Conservation (phyloP, 2,113 vertebrate genomes). For the Meleagris gallopavo region DNA sequence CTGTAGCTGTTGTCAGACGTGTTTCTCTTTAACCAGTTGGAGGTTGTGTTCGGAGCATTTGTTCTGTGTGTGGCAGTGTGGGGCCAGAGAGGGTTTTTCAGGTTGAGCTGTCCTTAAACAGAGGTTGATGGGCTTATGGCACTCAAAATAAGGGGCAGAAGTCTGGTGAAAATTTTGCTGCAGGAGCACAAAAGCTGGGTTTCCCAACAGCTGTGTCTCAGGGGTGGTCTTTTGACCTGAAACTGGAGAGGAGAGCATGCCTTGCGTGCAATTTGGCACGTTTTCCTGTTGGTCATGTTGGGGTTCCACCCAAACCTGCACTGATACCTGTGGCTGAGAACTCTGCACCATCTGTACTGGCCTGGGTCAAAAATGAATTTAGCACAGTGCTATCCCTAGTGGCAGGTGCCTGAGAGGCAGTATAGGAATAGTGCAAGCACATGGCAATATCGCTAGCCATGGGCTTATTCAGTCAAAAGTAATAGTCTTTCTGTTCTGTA, state of each 20-base stretch:
- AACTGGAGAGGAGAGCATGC: neutral
- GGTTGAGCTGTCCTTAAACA: neutral
- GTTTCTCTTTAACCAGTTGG: neutral
- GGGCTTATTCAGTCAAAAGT: neutral
- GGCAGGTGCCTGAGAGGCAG: too few species aligned
- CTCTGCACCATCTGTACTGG: neutral
- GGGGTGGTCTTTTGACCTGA: neutral
- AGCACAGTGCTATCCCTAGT: neutral
- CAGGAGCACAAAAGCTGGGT: neutral
- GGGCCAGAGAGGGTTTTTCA: neutral
- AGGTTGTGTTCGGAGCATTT: accelerated
- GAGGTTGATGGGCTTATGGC: neutral
- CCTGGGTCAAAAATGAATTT: neutral
- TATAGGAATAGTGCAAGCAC: accelerated
- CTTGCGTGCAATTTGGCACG: accelerated
- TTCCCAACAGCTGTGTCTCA: neutral
- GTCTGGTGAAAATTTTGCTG: neutral
- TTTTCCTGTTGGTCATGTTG: neutral
- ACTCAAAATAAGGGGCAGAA: neutral
- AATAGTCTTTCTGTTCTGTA: neutral
- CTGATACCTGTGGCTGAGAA: neutral
- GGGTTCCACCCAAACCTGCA: accelerated
- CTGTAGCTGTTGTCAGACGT: neutral
- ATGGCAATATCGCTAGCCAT: neutral
- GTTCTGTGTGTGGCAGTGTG: neutral